phyloP scores from a whole-genome alignment of 2,888 invertebrate genomes.

The Germaria angustata region DNA sequence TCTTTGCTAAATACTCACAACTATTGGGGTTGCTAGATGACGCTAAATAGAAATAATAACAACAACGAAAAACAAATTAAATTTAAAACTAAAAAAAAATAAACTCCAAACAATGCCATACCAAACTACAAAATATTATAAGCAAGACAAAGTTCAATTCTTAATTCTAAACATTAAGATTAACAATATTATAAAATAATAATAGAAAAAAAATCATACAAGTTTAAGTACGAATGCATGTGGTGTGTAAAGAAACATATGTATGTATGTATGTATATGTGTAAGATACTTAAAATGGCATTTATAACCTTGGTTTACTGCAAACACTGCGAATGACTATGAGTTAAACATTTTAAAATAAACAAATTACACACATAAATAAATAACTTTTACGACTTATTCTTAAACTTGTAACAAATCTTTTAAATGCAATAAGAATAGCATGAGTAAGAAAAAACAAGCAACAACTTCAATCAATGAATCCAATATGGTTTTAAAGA shows the following conservation, averaged over 20 bases:
- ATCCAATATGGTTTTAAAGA: constrained; percentile 28
- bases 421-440: constrained; percentile 32
- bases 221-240: constrained; percentile 6
- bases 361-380: constrained; percentile 59
- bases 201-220: neutral
- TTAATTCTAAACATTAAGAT: constrained; percentile 50
- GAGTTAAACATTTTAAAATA: constrained; percentile 57
- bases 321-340: constrained; percentile 38
- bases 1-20: constrained; percentile 29
- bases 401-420: constrained; percentile 57
- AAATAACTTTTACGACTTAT: constrained; percentile 51
- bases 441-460: neutral
- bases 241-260: neutral
- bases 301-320: constrained; percentile 45
- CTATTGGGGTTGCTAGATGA: constrained; percentile 46
- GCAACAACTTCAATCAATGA: constrained; percentile 26
- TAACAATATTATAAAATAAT: constrained; percentile 22
- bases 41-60: neutral
- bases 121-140: constrained; percentile 3
- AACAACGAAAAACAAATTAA: too few relatives aligned
- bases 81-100: neutral
- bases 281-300: constrained; percentile 27
- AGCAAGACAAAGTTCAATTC: constrained; percentile 53
- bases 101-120: constrained; percentile 17
- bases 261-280: neutral